Evolutionary conservation across 2,797 vertebrate species (phyloP), one percentile per base, ranked within the genome.

Genomic region (Anniella stebbinsi): DNA sequence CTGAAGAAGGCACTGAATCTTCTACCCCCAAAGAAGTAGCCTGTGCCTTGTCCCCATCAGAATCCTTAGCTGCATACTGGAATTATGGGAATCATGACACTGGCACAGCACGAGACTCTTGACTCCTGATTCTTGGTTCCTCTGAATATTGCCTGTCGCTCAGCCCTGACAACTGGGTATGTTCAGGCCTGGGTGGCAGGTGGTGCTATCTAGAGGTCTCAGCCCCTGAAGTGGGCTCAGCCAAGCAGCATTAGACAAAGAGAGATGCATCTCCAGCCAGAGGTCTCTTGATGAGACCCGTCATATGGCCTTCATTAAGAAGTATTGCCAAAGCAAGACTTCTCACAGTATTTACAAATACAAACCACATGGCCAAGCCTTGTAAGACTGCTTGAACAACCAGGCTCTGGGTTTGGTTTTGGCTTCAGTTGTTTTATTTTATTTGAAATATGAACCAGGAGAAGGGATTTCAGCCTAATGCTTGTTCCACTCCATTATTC

Each of bases 311-410:
- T 88, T 96, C 96, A 96, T 97, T 97, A 95, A 93, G 90, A 84
- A 95, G 96, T 96, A 97, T 94, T 95, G 95, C 88, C 96, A 96
- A 95, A 96, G 95, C 95, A 96, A 95, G 92, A 95, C 94, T 97
- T 97, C 96, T 97, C 95, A 95, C 96, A 96, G 96, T 94, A 96
- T 95, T 96, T 96, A 94, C 94, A 97, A 97, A 97, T 97, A 90
- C 92, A 95, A 97, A 97, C 90, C 97, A 97, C 72, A 95, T 95
- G 97, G 92, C 80, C 89, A 11, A 92, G 95, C 94, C 94, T 96
- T 97, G 94, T 95, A 97, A 95, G 91, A 91, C 90, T 95, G 92
- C 86, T 93, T 96, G 95, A 95, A 97, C 93, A 93, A 93, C 90
- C 94, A 90, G 81, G 95, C 91, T 93, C 96, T 91, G 92, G 91